phyloP scores from a whole-genome alignment of 2,888 invertebrate genomes.

The Drosophila anomelani region DNA sequence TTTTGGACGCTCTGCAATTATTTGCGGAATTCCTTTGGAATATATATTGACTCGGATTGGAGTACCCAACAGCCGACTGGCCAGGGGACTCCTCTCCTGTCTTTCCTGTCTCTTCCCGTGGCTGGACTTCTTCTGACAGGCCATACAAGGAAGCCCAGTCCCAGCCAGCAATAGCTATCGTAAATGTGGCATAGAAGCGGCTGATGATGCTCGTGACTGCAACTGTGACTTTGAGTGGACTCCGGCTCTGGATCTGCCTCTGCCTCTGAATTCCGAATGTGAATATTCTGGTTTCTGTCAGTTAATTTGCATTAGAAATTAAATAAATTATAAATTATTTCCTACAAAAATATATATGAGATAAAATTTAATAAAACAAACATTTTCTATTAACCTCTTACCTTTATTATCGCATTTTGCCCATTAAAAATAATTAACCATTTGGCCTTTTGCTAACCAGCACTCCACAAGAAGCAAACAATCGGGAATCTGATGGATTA shows the following conservation, averaged over 20 bases:
- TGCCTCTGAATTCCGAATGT: no score
- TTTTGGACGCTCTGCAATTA: slow-evolving; percentile 77
- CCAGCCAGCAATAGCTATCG: slow-evolving; percentile 46
- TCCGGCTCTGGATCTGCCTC: background rate
- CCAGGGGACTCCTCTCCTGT: slow-evolving; percentile 41
- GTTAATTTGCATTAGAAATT: slow-evolving; percentile 49
- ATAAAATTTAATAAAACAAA: background rate
- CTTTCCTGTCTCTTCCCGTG: slow-evolving; percentile 47
- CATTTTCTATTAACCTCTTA: slow-evolving; percentile 3
- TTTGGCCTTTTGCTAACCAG: slow-evolving; percentile 29
- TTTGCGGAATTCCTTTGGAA: slow-evolving; percentile 82
- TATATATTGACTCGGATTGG: slow-evolving; percentile 79
- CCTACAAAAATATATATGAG: background rate
- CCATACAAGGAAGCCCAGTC: slow-evolving; percentile 72
- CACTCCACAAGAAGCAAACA: slow-evolving; percentile 6
- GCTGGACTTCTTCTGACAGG: slow-evolving; percentile 66
- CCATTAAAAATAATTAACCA: slow-evolving; percentile 37
- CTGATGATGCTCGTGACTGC: slow-evolving; percentile 32
- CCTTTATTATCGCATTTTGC: slow-evolving; percentile 2
- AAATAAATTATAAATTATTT: background rate
- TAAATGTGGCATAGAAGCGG: slow-evolving; percentile 19
- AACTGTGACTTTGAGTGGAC: slow-evolving; percentile 24
- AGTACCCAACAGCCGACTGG: slow-evolving; percentile 44
- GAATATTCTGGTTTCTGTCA: slow-evolving; percentile 48
- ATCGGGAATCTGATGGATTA: slow-evolving; percentile 10